Evolutionary conservation across 2,113 vertebrate genomes (phyloP).

Genomic region (Opisthocomus hoazin): DNA sequence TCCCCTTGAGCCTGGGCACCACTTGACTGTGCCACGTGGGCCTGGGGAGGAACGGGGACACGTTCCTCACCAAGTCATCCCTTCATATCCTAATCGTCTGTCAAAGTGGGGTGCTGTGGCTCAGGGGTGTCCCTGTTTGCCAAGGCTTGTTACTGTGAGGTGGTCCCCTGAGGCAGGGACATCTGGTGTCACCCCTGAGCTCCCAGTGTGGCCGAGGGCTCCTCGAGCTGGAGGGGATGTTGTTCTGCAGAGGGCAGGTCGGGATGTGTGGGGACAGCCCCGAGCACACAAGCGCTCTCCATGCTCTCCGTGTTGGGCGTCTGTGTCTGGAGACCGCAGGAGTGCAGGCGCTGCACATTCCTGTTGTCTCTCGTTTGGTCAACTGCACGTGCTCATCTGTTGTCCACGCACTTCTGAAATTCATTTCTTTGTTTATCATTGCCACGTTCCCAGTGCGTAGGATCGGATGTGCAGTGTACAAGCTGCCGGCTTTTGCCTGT

Average conservation of each 20-base stretch:
- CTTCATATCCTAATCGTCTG: not conserved
- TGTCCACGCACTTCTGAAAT: not conserved
- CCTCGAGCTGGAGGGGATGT: fast-evolving
- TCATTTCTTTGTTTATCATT: not conserved
- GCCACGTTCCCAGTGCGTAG: fast-evolving
- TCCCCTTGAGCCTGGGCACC: not conserved
- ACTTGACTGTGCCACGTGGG: not conserved
- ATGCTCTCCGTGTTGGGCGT: not conserved
- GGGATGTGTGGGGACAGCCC: not conserved
- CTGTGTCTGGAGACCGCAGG: not conserved
- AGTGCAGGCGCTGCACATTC: no score
- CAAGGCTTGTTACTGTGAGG: not conserved
- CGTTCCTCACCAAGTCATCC: not conserved
- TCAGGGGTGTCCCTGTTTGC: not conserved
- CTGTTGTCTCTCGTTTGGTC: not conserved
- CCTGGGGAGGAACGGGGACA: not conserved
- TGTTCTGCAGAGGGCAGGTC: not conserved
- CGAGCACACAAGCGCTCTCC: fast-evolving
- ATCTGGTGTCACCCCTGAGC: not conserved
- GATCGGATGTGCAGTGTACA: not conserved
- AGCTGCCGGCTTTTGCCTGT: not conserved
- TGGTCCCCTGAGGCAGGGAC: not conserved
- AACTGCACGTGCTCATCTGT: not conserved
- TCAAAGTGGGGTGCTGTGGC: not conserved
- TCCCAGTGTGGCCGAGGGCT: not conserved